Evolutionary conservation across 1,140 invertebrate species (phyloP), one percentile per base, ranked within the genome.

Genomic region (Macrosteles quadrilineatus): DNA sequence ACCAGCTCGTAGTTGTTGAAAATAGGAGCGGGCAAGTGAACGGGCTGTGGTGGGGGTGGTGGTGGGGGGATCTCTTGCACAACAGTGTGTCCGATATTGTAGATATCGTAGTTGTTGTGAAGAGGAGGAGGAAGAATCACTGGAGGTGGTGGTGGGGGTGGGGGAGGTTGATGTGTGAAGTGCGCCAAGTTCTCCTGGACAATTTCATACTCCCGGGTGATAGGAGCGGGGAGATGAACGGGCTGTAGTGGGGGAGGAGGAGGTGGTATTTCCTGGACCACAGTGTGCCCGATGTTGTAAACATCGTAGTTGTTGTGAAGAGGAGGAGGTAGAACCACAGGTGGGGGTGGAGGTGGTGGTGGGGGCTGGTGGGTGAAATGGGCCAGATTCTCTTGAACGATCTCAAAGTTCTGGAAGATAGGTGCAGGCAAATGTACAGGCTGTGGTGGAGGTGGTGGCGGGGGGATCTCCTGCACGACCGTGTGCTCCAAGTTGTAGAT

Each of bases 81-180:
- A 21, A 59, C 4, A 3, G 55, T 59, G 25, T 59, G 55, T 6
- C 27, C 55, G 12, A 4, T 2, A 29, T 59, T 59, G 55, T 27
- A 59, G 3, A 59, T 2, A n/a, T 59, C 55, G 55, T 59, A 59
- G 25, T 59, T 59, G 25, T 59, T 59, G 25, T 59, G 55, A n/a
- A 59, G 2, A 29, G 55, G 55, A 30, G 55, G 21, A 11, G 55
- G 55, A 25, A 30, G 23, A 27, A 30, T 27, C 14, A 50, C 47
- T 11, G 47, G 6, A 9, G 21, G 55, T 4, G 55, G 55, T 2
- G 55, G 55, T 27, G 55, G 55, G 27, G 55, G 55, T 11, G 55
- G 55, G 21, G 55, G 55, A 9, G 55, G 55, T 23, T 59, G 55
- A 25, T 59, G 55, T 2, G 12, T 14, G 2, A 27, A 23, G 9